Conservation (phyloP, 2,888 invertebrate genomes). For the Syritta pipiens region DNA sequence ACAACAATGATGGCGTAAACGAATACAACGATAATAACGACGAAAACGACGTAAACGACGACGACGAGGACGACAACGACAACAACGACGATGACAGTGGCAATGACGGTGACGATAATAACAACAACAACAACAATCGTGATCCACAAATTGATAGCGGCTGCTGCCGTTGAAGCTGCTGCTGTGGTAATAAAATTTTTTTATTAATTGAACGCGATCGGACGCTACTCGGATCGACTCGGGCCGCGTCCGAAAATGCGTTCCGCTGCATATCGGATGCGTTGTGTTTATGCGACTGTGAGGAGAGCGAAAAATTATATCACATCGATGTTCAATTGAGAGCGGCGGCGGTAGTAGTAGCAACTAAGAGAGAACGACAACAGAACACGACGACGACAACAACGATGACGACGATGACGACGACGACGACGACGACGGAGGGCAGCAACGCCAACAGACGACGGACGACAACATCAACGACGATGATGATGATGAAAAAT, state of each 20-base stretch:
- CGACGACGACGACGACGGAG: constrained; percentile 64
- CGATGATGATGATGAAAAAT: constrained; percentile 63
- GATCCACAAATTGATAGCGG: constrained; percentile 47
- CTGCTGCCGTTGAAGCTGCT: constrained; percentile 44
- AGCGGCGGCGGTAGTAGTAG: constrained; percentile 67
- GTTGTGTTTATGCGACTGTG: constrained; percentile 80
- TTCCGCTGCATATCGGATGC: constrained; percentile 80
- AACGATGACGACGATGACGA: constrained; percentile 32
- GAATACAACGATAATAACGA: constrained; percentile 31
- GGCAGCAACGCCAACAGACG: constrained; percentile 72
- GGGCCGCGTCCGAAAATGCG: constrained; percentile 80
- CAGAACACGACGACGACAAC: constrained; percentile 72
- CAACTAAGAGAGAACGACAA: constrained; percentile 59
- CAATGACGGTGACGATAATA: background rate
- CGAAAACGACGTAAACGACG: constrained; percentile 9
- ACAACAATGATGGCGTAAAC: constrained; percentile 31
- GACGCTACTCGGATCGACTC: constrained; percentile 80
- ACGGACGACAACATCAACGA: constrained; percentile 52
- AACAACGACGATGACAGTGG: constrained; percentile 8
- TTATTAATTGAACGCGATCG: constrained; percentile 79
- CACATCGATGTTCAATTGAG: constrained; percentile 75
- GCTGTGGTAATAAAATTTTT: constrained; percentile 72
- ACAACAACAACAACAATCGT: constrained; percentile 43
- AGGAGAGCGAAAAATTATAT: constrained; percentile 78
- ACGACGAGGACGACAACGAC: constrained; percentile 8